phyloP scores from a whole-genome alignment of 2,113 vertebrate species.

The Chloropsis hardwickii region DNA sequence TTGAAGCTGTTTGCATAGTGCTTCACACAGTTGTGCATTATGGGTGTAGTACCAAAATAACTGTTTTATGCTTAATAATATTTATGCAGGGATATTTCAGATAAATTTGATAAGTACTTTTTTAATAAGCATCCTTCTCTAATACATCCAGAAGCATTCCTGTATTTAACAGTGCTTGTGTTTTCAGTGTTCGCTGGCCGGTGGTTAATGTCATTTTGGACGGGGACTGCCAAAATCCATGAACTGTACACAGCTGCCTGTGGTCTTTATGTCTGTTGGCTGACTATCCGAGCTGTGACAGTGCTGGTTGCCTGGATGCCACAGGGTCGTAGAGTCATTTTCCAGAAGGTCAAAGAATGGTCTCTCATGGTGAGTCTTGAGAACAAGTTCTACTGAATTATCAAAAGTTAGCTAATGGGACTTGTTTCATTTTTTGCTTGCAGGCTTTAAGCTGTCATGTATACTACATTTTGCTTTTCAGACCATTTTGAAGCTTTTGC shows the following conservation, averaged over 20 bases:
- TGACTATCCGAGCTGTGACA: slow-evolving; percentile 90
- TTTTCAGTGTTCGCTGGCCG: slow-evolving; percentile 92
- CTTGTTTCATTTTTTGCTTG: neutral
- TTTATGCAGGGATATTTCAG: neutral
- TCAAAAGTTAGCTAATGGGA: neutral
- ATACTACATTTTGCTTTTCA: neutral
- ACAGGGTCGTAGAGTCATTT: slow-evolving; percentile 93
- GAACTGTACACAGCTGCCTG: slow-evolving; percentile 97
- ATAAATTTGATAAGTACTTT: neutral
- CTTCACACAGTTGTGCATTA: neutral
- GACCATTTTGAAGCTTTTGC: neutral
- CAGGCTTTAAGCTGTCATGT: neutral
- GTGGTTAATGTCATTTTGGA: slow-evolving; percentile 99
- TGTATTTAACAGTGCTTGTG: slow-evolving; percentile 49
- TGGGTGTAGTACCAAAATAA: neutral
- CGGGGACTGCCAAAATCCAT: slow-evolving; percentile 94
- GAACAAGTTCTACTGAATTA: neutral
- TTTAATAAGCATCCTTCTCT: neutral
- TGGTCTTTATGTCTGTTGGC: slow-evolving; percentile 97
- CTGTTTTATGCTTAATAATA: neutral
- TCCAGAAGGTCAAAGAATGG: slow-evolving; percentile 97
- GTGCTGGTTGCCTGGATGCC: slow-evolving; percentile 98
- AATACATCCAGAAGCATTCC: neutral
- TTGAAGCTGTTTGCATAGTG: neutral
- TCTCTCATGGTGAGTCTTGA: slow-evolving; percentile 88